phyloP scores from a whole-genome alignment of 2,797 vertebrate species.

The Apodemus agrarius region DNA sequence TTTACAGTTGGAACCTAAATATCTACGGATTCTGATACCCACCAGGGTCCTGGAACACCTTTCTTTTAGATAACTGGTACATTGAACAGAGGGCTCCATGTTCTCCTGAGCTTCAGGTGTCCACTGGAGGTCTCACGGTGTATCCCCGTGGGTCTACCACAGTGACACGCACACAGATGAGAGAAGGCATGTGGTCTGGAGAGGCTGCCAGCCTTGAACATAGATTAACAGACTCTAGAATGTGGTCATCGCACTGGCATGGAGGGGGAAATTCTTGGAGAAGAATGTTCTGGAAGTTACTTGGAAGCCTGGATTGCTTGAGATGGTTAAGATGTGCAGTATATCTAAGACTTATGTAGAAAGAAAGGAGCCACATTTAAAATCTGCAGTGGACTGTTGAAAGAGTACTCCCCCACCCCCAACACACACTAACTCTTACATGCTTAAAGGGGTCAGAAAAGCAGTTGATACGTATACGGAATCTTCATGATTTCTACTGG shows the following conservation, averaged over 20 bases:
- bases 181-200: background rate
- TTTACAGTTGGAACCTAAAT: background rate
- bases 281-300: background rate
- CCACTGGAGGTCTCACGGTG: background rate
- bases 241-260: background rate
- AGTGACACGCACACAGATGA: background rate
- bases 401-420: background rate
- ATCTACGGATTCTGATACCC: background rate
- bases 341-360: background rate
- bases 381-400: background rate
- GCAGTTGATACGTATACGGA: background rate
- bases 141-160: background rate
- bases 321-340: slow-evolving; percentile 6
- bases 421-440: background rate
- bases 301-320: background rate
- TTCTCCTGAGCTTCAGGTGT: background rate
- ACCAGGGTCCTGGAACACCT: background rate
- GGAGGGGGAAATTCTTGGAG: background rate
- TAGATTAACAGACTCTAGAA: background rate
- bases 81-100: background rate
- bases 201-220: background rate
- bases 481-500: background rate
- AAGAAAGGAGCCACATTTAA: slow-evolving; percentile 36
- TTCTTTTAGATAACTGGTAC: background rate
- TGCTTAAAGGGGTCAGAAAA: slow-evolving; percentile 28